A percentile compares a stretch with the other conserved stretches of the same genome.
Conservation (phyloP, 1,140 invertebrate species). For the Ruditapes philippinarum region DNA sequence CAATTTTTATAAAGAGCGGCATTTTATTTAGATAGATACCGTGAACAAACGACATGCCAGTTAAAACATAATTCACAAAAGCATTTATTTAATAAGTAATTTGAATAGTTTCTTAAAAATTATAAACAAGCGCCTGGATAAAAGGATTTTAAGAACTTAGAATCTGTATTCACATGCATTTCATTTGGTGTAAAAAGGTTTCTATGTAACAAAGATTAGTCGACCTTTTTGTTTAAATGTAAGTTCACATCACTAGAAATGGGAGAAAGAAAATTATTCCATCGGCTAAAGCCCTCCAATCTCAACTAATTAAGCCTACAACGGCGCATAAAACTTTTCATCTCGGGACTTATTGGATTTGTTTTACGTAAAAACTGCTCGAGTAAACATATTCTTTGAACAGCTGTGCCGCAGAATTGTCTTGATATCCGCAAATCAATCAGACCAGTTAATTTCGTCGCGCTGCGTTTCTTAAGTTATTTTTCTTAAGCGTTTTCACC, state of each 20-base stretch:
- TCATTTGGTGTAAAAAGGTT: no score
- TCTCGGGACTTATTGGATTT: background rate
- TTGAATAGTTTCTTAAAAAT: no score
- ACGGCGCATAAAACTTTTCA: background rate
- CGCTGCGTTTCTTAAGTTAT: background rate
- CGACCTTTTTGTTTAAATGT: slow-evolving; percentile 1
- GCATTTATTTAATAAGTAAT: no score
- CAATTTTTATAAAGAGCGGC: no score
- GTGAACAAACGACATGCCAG: no score
- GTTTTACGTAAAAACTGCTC: background rate
- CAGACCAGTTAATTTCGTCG: slow-evolving; percentile 5
- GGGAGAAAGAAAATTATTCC: background rate
- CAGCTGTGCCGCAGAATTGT: background rate
- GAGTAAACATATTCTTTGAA: background rate
- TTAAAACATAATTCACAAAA: no score
- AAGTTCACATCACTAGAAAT: no score
- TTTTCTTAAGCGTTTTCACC: background rate
- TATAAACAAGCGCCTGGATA: no score
- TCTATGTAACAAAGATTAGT: no score
- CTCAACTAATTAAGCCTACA: background rate
- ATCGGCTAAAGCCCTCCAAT: background rate
- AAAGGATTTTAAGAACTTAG: no score
- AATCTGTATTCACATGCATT: no score
- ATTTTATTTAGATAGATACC: no score
- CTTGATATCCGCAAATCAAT: background rate